Conservation (phyloP, 2,113 vertebrate species). For the Caretta caretta region DNA sequence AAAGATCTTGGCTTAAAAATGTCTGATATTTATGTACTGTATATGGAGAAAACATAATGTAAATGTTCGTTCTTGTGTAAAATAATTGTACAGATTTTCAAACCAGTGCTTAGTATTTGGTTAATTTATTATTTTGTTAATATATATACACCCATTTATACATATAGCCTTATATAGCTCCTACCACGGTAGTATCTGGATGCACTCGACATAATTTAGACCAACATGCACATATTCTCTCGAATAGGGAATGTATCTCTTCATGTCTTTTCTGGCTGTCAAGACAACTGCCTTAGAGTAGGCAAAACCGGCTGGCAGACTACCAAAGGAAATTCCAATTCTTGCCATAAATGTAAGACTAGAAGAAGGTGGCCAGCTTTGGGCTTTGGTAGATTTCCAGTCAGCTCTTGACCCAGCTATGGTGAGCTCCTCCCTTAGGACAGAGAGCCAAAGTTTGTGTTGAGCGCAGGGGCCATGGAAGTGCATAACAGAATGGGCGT, state of each 20-base stretch:
- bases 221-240: not conserved
- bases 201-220: not conserved
- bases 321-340: not conserved
- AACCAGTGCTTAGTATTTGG: not conserved
- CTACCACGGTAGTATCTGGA: not conserved
- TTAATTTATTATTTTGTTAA: not conserved
- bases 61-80: not conserved
- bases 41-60: not conserved
- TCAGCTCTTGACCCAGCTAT: not conserved
- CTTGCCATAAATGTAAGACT: not conserved
- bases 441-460: not conserved
- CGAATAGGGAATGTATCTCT: not conserved
- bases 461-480: not conserved
- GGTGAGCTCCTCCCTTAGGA: not conserved
- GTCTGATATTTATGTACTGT: not conserved
- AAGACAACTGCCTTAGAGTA: not conserved
- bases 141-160: too few species aligned
- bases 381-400: not conserved
- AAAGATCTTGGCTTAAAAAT: not conserved
- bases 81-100: not conserved
- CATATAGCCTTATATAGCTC: too few species aligned
- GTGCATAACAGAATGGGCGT: not conserved
- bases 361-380: not conserved
- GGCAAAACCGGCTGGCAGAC: not conserved
- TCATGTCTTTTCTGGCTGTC: not conserved